These are phyloP conservation scores for Syngnathus floridae DNA, from an alignment of 2,113 vertebrate species.

Conservation along the genomic window DNA sequence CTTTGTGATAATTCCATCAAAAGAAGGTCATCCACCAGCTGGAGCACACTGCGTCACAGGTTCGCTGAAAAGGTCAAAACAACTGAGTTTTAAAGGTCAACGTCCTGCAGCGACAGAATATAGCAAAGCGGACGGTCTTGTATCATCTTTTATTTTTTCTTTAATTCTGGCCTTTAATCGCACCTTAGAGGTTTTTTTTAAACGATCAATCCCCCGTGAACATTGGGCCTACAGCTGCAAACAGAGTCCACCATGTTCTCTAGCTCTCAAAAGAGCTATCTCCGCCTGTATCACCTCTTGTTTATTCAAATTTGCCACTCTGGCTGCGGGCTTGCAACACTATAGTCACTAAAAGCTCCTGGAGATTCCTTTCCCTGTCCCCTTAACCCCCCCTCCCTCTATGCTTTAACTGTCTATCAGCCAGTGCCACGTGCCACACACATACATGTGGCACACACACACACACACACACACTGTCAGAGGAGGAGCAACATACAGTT, in stretches of 20 bases:
- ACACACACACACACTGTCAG: constrained; percentile 28
- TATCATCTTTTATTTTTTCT: constrained; percentile 14
- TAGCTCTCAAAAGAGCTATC: constrained; percentile 40
- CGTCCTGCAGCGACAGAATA: constrained; percentile 47
- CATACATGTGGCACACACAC: constrained; percentile 12
- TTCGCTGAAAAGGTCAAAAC: constrained; percentile 65
- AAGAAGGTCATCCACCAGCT: constrained; percentile 63
- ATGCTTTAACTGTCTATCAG: constrained; percentile 28
- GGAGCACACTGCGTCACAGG: constrained; percentile 48
- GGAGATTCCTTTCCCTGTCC: constrained; percentile 31
- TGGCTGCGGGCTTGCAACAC: constrained; percentile 45
- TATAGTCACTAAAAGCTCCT: constrained; percentile 39
- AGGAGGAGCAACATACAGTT: constrained; percentile 50
- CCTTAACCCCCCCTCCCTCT: constrained; percentile 19
- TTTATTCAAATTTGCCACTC: constrained; percentile 40
- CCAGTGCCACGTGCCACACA: constrained; percentile 3
- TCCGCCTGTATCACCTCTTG: constrained; percentile 9
- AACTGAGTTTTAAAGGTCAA: constrained; percentile 59
- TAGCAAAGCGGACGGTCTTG: constrained; percentile 1
- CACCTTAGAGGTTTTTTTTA: constrained; percentile 27
- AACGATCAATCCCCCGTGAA: constrained; percentile 17
- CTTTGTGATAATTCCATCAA: constrained; percentile 63
- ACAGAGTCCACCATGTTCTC: constrained; percentile 37
- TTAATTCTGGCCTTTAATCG: constrained; percentile 25
- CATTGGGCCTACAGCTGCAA: constrained; percentile 24